Evolutionary conservation across 2,888 invertebrate species (phyloP), one percentile per base, ranked within the genome.

Genomic region (Petrophora chlorosata): DNA sequence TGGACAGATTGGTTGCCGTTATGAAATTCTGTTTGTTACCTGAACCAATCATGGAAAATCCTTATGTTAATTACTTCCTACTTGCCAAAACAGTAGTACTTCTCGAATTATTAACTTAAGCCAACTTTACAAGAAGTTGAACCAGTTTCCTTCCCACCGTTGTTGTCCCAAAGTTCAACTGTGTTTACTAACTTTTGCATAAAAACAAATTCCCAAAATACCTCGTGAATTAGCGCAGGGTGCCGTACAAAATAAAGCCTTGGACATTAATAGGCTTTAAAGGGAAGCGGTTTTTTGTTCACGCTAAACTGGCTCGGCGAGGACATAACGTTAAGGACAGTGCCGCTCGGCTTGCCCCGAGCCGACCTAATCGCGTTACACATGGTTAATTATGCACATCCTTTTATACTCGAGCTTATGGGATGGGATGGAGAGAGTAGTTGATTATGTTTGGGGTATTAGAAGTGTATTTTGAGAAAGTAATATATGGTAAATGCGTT

Each of bases 371-470:
- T 84, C 82, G 77, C 53, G 75, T 84, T 81, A 82, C 77, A 78
- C 79, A 80, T 78, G 82, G 73, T 80, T 83, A 83, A 84, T 84
- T 83, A 83, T 84, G 80, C 79, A 82, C 83, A 70, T 68, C 77
- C 77, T 73, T 76, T 76, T 70, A 67, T 59, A 52, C 46, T 59
- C 38, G 35, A 62, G 58, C 39, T 17, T 53, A 64, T 61, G 41
- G 42, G 13, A 53, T 23, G 38, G 29, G 30, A 14, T 12, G 42
- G 5, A n/a, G 46, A 51, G 13, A 29, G 5, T 36, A 34, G 33
- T 34, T 38, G 34, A 40, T 23, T 34, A 23, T 34, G 4, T 34
- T 19, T 4, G 7, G n/a, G n/a, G n/a, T n/a, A n/a, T n/a, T n/a
- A n/a, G n/a, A n/a, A n/a, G n/a, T n/a, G n/a, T n/a, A n/a, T n/a